Base-by-base conservation (phyloP, 2,113 vertebrate genomes). In the Ictalurus punctatus region DNA sequence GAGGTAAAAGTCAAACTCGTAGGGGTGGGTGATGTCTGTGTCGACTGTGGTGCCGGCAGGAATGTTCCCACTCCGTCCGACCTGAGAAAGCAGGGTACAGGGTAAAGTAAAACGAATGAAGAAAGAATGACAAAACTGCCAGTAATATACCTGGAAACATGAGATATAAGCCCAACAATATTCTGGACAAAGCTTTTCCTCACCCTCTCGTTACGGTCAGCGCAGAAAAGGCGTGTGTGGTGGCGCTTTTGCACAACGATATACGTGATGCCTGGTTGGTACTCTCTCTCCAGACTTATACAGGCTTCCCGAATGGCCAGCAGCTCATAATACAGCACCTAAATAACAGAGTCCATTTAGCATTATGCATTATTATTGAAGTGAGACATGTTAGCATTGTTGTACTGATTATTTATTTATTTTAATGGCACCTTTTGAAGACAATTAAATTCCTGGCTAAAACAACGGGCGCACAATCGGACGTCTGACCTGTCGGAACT, bases 1-100 rank as follows among this genome's bases (percentile, higher is more conserved):
- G 95, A 99, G 98, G 95, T 99, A 99, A 97, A 99, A 99, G 95
- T 99, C 98, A 94, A 99, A 99, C 94, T 99, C 98, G 13, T 98
- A 98, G 0, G 98, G 98, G 90, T 99, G 98, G 3, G 98, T 99
- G 89, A 99, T 99, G 93, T 99, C 97, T 2, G 98, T 99, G 93
- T 99, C 98, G 89, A 99, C 98, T 3, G 98, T 99, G 85, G 98
- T 99, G 91, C 98, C 98, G 1, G 98, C 98, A 91, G 98, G 98
- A 94, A 99, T 99, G 94, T 99, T 99, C 92, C 98, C 98, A 92
- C 98, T 99, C 91, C 98, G 96, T 93, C 98, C 98, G 69, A 99
- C 98, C 98, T 99, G 92, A 86, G 30, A 54, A 56, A 81, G 58
- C 10, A 40, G 34, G 9, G n/a, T 58, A 2, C 56, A 59, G 9